Conservation (phyloP, 1,140 invertebrate species). For the Leptopilina boulardi region DNA sequence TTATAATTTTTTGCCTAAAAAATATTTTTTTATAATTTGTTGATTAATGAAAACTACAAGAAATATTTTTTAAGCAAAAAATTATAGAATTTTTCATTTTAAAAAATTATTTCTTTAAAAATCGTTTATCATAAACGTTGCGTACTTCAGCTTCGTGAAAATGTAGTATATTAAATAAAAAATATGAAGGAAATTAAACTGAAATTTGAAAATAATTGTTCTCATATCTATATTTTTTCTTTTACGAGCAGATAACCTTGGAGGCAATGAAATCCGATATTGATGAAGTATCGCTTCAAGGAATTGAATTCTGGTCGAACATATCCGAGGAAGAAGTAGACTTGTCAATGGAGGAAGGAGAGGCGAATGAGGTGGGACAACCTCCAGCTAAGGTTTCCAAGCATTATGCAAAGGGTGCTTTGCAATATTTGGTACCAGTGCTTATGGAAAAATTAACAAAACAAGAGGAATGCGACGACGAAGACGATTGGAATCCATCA, state of each 20-base stretch:
- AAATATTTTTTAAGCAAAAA: too few relatives aligned
- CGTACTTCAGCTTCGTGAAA: too few relatives aligned
- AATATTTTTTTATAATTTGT: too few relatives aligned
- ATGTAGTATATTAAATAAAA: too few relatives aligned
- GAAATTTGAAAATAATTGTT: background rate
- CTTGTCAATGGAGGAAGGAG: conserved; percentile 94
- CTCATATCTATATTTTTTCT: background rate
- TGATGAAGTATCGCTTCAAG: conserved; percentile 97
- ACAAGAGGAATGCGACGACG: conserved; percentile 95
- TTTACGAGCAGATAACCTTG: conserved; percentile 87
- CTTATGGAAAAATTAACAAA: conserved; percentile 96
- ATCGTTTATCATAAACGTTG: too few relatives aligned
- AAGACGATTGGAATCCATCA: conserved; percentile 99
- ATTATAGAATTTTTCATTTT: too few relatives aligned
- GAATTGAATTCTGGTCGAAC: conserved; percentile 99
- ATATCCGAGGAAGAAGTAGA: conserved; percentile 99
- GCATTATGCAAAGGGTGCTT: conserved; percentile 96
- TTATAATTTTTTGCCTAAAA: too few relatives aligned
- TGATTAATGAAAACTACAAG: too few relatives aligned
- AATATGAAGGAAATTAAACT: too few relatives aligned
- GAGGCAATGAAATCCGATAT: conserved; percentile 98
- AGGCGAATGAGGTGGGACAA: conserved; percentile 93
- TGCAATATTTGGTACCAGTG: conserved; percentile 96
- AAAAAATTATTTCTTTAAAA: too few relatives aligned
- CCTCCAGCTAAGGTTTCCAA: conserved; percentile 93